These are phyloP conservation scores for Zaprionus vittiger DNA, from an alignment of 1,140 invertebrate species.

Conservation along the genomic window DNA sequence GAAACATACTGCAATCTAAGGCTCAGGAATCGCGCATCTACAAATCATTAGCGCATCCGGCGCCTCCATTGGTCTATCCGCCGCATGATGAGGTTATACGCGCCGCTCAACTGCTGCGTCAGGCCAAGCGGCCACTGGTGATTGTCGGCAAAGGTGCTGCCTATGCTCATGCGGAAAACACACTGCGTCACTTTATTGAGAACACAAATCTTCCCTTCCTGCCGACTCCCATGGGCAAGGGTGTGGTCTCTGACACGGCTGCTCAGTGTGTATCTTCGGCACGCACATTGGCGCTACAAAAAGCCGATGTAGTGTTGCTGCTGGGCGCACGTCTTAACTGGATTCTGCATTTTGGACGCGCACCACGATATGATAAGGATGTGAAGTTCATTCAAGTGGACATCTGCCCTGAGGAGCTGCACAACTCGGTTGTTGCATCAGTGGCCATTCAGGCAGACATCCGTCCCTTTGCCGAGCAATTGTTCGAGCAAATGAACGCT, in stretches of 20 bases:
- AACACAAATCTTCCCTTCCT: constrained; percentile 93
- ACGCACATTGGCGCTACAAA: constrained; percentile 92
- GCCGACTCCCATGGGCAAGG: constrained; percentile 98
- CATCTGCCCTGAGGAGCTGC: constrained; percentile 94
- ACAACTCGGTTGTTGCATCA: constrained; percentile 92
- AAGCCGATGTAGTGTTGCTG: constrained; percentile 95
- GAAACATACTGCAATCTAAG: constrained; percentile 89
- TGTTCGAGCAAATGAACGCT: constrained; percentile 86
- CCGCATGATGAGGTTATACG: constrained; percentile 87
- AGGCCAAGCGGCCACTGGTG: constrained; percentile 92
- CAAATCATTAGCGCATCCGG: constrained; percentile 82
- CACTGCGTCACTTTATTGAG: constrained; percentile 89
- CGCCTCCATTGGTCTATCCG: constrained; percentile 89
- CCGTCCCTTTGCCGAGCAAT: constrained; percentile 87
- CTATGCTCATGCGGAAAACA: constrained; percentile 91
- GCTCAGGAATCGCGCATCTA: constrained; percentile 81
- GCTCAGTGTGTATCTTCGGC: constrained; percentile 92
- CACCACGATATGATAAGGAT: constrained; percentile 92
- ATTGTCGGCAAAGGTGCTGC: constrained; percentile 98
- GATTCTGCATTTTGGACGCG: constrained; percentile 97
- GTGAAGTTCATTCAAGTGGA: constrained; percentile 98
- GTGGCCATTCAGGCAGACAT: constrained; percentile 93
- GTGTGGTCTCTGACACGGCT: constrained; percentile 94
- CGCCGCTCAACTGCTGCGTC: constrained; percentile 89
- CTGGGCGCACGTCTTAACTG: constrained; percentile 97